Percentiles rank a stretch among this genome's conserved stretches.
These are phyloP conservation scores for Tetranychus cinnabarinus DNA, from an alignment of 1,140 invertebrate genomes.

Conservation along the genomic window DNA sequence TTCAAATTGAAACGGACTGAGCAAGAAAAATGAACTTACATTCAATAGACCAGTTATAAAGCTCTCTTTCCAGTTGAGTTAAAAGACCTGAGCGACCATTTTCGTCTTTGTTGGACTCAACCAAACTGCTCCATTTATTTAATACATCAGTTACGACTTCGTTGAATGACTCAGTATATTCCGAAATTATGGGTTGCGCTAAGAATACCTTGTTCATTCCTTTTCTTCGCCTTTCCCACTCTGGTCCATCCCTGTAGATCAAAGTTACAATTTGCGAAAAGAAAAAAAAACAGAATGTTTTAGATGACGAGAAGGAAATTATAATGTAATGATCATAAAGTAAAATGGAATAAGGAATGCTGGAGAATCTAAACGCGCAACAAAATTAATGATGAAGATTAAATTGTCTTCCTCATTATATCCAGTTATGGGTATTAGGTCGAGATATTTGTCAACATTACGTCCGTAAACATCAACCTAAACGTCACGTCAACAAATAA, in stretches of 20 bases:
- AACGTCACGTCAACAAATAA: no score
- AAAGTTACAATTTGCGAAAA: not conserved
- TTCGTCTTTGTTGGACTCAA: not conserved
- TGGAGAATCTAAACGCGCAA: no score
- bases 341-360: no score
- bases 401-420: no score
- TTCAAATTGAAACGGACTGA: no score
- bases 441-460: no score
- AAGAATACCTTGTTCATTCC: conserved; percentile 28
- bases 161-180: conserved; percentile 23
- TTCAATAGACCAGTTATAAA: conserved; percentile 49
- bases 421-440: no score
- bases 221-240: conserved; percentile 41
- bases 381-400: no score
- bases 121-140: conserved; percentile 20
- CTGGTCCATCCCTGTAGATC: conserved; percentile 37
- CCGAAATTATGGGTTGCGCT: conserved; percentile 25
- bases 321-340: no score
- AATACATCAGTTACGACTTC: conserved; percentile 25
- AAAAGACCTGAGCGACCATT: conserved; percentile 13
- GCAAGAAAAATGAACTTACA: conserved; percentile 23
- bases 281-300: not conserved
- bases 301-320: not conserved
- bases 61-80: conserved; percentile 32
- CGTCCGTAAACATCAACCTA: no score